Conservation (phyloP, 2,113 vertebrate genomes). For the Stigmatopora argus region DNA sequence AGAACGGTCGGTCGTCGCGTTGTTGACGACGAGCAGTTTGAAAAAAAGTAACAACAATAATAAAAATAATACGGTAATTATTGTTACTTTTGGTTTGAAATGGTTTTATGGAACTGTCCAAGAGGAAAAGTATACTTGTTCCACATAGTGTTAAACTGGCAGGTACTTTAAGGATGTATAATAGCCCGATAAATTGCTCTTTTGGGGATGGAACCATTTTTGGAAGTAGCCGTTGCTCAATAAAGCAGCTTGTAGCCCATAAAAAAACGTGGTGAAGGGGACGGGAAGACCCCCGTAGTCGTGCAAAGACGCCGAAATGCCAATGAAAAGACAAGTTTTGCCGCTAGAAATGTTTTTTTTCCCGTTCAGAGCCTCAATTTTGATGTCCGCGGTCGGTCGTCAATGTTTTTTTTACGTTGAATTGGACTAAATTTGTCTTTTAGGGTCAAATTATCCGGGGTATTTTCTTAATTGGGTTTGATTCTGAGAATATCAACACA, state of each 20-base stretch:
- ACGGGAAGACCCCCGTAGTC: not conserved
- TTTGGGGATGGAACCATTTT: slow-evolving; percentile 29
- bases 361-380: not conserved
- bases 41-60: not conserved
- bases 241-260: slow-evolving; percentile 31
- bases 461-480: not conserved
- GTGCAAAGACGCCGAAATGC: not conserved
- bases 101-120: slow-evolving; percentile 13
- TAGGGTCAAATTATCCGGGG: not conserved
- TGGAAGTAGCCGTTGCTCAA: slow-evolving; percentile 27
- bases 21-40: slow-evolving; percentile 22
- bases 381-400: not conserved
- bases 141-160: slow-evolving; percentile 17
- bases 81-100: not conserved
- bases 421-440: not conserved
- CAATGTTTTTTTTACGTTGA: not conserved
- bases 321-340: not conserved
- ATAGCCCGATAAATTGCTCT: slow-evolving; percentile 33
- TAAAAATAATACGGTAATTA: not conserved
- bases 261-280: slow-evolving; percentile 27
- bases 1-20: slow-evolving; percentile 13
- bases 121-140: slow-evolving; percentile 14
- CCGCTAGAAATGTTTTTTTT: not conserved
- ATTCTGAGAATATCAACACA: not conserved
- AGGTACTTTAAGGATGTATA: slow-evolving; percentile 25